Conservation (phyloP, 2,797 vertebrate species). For the Propithecus deckenii region DNA sequence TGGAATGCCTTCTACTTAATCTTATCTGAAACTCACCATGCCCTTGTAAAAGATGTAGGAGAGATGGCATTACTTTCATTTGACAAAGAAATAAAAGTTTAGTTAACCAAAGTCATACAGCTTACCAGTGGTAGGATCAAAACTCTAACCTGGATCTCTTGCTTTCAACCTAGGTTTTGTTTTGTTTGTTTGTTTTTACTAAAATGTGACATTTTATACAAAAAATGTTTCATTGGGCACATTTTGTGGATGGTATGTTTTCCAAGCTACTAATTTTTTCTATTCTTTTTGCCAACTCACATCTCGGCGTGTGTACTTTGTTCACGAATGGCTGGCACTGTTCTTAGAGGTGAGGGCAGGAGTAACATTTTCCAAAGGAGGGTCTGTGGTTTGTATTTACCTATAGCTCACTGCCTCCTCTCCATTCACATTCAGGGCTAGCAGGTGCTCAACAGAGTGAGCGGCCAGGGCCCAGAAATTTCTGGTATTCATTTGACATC, state of each 20-base stretch:
- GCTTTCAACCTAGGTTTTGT: neutral
- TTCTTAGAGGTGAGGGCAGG: neutral
- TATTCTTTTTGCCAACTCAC: neutral
- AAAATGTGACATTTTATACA: conserved; percentile 7
- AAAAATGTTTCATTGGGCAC: neutral
- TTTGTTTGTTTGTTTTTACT: conserved; percentile 29
- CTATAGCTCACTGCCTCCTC: neutral
- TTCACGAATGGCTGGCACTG: neutral
- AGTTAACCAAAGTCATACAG: neutral
- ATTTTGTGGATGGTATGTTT: neutral
- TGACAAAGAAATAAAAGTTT: conserved; percentile 44
- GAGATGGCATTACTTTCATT: conserved; percentile 31
- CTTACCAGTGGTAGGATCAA: neutral
- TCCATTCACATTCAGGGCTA: neutral
- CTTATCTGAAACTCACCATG: conserved; percentile 9
- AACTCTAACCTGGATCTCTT: neutral
- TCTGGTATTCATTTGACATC: conserved; percentile 8
- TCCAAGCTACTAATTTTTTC: neutral
- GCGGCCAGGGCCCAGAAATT: neutral
- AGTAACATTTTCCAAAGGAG: neutral
- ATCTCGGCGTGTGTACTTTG: conserved; percentile 1
- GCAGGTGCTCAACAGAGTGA: conserved; percentile 13
- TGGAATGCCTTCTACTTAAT: conserved; percentile 4
- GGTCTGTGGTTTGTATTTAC: neutral
- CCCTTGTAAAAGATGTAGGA: conserved; percentile 39